Conservation (phyloP, 2,888 invertebrate species). For the Cataglyphis altisquamis region DNA sequence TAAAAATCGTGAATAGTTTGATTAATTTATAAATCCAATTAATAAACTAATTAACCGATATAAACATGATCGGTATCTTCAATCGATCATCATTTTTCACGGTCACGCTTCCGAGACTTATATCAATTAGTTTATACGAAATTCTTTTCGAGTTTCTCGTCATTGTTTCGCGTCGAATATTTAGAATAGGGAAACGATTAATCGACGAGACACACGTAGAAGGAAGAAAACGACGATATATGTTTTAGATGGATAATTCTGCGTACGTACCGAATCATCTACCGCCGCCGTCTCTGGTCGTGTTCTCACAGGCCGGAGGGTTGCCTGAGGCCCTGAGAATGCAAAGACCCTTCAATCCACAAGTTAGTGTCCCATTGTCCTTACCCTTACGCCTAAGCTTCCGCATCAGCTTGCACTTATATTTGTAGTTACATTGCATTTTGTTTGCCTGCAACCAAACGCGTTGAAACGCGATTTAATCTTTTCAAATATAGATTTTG, state of each 20-base stretch:
- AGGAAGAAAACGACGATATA: constrained; percentile 67
- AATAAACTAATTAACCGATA: constrained; percentile 21
- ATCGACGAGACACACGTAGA: constrained; percentile 32
- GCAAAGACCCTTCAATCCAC: constrained; percentile 92
- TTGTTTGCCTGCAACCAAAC: background rate
- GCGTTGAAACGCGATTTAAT: background rate
- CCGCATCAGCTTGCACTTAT: constrained; percentile 29
- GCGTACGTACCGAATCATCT: constrained; percentile 91
- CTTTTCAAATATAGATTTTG: constrained; percentile 5
- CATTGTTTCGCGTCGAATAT: constrained; percentile 9
- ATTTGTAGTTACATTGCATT: background rate
- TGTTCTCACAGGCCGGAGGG: constrained; percentile 92
- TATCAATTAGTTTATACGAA: background rate
- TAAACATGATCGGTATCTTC: constrained; percentile 17
- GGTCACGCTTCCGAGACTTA: constrained; percentile 3
- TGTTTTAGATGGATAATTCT: constrained; percentile 91
- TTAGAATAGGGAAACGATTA: constrained; percentile 31
- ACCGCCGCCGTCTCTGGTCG: constrained; percentile 92
- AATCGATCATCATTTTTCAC: constrained; percentile 3
- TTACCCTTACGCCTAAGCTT: constrained; percentile 66
- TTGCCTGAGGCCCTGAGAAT: constrained; percentile 92
- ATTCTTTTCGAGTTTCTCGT: constrained; percentile 1
- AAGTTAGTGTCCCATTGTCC: constrained; percentile 87
- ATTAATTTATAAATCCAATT: constrained; percentile 24
- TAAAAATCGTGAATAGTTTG: background rate